These are phyloP conservation scores for Thecophora atra DNA, from an alignment of 2,888 invertebrate genomes.

Conservation along the genomic window DNA sequence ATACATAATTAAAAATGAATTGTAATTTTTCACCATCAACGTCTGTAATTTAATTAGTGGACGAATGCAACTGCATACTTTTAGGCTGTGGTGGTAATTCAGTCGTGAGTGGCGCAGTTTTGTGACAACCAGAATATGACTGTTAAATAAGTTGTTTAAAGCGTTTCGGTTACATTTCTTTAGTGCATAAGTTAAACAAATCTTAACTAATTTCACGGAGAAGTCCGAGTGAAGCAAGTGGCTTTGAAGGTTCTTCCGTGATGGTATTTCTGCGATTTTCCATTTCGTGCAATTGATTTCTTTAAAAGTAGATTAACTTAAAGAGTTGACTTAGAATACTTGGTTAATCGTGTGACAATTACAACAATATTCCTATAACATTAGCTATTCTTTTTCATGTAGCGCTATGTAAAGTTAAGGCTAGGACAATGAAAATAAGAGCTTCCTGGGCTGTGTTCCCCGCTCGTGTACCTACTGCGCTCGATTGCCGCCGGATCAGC, in stretches of 20 bases:
- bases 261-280: background rate
- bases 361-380: background rate
- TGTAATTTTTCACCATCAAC: too few relatives aligned
- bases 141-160: background rate
- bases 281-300: too few relatives aligned
- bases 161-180: conserved; percentile 8
- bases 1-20: too few relatives aligned
- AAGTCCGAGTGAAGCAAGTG: background rate
- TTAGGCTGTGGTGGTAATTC: too few relatives aligned
- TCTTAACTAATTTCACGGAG: background rate
- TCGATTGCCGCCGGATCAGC: background rate
- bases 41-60: too few relatives aligned
- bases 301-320: conserved; percentile 48
- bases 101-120: too few relatives aligned
- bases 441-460: background rate
- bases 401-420: background rate
- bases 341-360: background rate
- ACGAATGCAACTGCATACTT: too few relatives aligned
- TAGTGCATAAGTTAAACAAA: conserved; percentile 14
- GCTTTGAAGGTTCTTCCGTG: background rate
- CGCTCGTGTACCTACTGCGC: too few relatives aligned
- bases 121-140: too few relatives aligned
- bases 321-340: conserved; percentile 46
- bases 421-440: background rate
- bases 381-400: too few relatives aligned